Conservation (phyloP, 2,113 vertebrate genomes). For the Sterrhoptilus dennistouni region DNA sequence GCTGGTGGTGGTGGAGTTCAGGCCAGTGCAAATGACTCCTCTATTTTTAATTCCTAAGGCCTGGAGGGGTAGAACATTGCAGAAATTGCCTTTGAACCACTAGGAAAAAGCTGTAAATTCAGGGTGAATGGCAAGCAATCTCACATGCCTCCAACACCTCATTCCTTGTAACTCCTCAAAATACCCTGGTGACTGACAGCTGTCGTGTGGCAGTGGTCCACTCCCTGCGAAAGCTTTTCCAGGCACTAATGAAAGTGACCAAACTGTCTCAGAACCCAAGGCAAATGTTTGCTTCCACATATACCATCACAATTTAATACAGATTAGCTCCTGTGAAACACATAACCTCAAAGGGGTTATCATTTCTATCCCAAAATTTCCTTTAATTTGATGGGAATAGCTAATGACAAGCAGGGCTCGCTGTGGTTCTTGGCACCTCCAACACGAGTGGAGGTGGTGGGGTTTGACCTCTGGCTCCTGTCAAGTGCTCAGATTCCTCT, state of each 20-base stretch:
- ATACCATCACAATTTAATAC: fast-evolving
- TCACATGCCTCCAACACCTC: not conserved
- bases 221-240: not conserved
- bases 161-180: not conserved
- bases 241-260: not conserved
- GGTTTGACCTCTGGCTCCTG: not conserved
- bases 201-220: not conserved
- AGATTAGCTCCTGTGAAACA: not conserved
- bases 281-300: not conserved
- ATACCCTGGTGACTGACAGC: not conserved
- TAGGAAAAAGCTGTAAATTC: not conserved
- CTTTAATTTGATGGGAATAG: not conserved
- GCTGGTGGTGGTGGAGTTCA: not conserved
- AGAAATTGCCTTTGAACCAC: not conserved
- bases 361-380: not conserved
- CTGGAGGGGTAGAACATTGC: not conserved
- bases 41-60: not conserved
- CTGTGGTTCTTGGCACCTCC: not conserved
- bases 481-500: not conserved
- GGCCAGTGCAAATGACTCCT: not conserved
- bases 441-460: not conserved
- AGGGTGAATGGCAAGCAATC: not conserved
- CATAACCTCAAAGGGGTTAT: not conserved
- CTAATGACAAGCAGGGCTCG: fast-evolving
- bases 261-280: not conserved